Evolutionary conservation across 2,113 vertebrate species (phyloP).

Genomic region (Hepsetus odoe): DNA sequence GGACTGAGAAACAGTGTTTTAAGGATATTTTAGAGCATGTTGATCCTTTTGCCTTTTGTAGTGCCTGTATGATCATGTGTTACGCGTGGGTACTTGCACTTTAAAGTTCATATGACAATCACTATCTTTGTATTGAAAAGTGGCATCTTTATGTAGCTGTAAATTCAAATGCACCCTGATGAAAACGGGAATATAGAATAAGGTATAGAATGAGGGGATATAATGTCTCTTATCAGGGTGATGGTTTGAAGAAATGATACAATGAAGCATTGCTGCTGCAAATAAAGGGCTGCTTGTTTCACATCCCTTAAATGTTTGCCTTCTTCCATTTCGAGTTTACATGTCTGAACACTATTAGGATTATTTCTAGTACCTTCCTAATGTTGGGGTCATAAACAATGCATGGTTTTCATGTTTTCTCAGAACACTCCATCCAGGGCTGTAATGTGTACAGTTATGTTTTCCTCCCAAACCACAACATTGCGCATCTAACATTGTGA

Average conservation of each 20-base stretch:
- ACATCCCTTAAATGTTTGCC: constrained; percentile 8
- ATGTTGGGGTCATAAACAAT: neutral
- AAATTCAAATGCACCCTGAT: constrained; percentile 1
- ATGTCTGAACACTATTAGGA: neutral
- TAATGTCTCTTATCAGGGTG: neutral
- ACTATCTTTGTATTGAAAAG: constrained; percentile 26
- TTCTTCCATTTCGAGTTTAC: constrained; percentile 5
- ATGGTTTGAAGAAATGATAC: constrained; percentile 26
- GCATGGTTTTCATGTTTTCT: neutral
- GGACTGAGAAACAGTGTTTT: neutral
- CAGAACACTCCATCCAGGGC: neutral
- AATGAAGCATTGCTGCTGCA: constrained; percentile 45
- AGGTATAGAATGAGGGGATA: neutral
- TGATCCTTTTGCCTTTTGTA: neutral
- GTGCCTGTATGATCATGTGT: neutral
- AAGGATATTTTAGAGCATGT: neutral
- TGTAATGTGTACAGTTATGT: neutral
- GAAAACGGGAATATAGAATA: neutral
- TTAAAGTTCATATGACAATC: constrained; percentile 41
- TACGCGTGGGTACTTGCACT: constrained; percentile 42
- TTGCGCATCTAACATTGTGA: neutral
- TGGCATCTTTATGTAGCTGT: neutral
- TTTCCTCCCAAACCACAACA: neutral
- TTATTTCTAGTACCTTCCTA: neutral
- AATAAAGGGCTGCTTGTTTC: constrained; percentile 49